phyloP scores from a whole-genome alignment of 2,113 vertebrate species.

The Rafetus swinhoei region DNA sequence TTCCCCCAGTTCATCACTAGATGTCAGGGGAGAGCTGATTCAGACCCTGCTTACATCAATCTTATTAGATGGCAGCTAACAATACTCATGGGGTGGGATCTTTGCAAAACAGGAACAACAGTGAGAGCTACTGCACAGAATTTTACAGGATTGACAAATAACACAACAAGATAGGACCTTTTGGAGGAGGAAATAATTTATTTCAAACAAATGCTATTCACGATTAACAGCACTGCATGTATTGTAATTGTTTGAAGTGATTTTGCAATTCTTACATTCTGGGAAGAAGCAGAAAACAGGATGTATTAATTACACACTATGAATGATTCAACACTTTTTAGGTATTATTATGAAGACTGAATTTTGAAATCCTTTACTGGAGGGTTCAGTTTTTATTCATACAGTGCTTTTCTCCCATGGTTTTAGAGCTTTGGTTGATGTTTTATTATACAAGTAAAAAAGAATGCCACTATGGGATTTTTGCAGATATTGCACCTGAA shows the following conservation, averaged over 20 bases:
- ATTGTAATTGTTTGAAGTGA: conserved; percentile 34
- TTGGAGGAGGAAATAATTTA: conserved; percentile 64
- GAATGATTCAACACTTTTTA: conserved; percentile 50
- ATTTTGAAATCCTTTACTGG: conserved; percentile 50
- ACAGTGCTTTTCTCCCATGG: conserved; percentile 14
- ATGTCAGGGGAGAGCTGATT: background rate
- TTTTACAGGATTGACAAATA: conserved; percentile 65
- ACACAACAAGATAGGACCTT: conserved; percentile 36
- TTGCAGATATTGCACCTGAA: background rate
- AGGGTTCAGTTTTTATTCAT: conserved; percentile 11
- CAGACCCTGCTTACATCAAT: background rate
- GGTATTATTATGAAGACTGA: conserved; percentile 43
- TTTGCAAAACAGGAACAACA: background rate
- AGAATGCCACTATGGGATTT: conserved; percentile 12
- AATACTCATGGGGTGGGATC: too few species aligned
- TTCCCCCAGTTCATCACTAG: background rate
- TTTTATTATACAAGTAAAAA: conserved; percentile 33
- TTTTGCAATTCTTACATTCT: conserved; percentile 58
- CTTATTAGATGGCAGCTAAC: background rate
- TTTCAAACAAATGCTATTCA: conserved; percentile 60
- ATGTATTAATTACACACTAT: conserved; percentile 48
- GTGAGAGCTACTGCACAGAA: background rate
- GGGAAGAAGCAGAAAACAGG: conserved; percentile 38
- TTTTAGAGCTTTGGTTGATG: conserved; percentile 14
- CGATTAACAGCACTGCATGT: background rate